phyloP scores from a whole-genome alignment of 2,797 vertebrate genomes.

The Bucorvus abyssinicus region DNA sequence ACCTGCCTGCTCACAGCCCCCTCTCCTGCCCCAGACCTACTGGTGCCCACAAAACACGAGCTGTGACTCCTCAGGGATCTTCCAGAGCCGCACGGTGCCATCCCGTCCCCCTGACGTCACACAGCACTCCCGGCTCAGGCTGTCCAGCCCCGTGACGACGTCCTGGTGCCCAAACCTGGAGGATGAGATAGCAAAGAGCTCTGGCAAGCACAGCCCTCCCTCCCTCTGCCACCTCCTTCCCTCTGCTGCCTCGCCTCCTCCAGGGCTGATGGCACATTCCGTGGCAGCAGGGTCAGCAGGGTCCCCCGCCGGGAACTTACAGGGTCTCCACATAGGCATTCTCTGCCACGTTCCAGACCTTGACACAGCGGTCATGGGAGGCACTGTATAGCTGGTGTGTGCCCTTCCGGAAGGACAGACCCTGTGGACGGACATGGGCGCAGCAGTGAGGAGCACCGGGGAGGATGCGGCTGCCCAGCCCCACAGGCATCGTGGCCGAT shows the following conservation, averaged over 20 bases:
- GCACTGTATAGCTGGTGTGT: slow-evolving; percentile 92
- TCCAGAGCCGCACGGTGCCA: slow-evolving; percentile 91
- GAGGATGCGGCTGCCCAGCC: not conserved
- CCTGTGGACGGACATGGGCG: slow-evolving; percentile 58
- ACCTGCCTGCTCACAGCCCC: fast-evolving
- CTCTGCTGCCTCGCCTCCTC: not conserved
- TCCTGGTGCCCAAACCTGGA: slow-evolving; percentile 96
- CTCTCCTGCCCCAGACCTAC: slow-evolving; percentile 74
- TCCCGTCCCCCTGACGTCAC: slow-evolving; percentile 93
- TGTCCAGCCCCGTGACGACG: slow-evolving; percentile 87
- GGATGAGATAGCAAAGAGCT: not conserved
- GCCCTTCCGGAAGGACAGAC: slow-evolving; percentile 91
- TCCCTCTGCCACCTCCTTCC: not conserved
- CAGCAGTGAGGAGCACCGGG: fast-evolving
- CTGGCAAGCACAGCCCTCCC: fast-evolving
- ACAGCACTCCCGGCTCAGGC: slow-evolving; percentile 91
- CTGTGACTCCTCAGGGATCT: slow-evolving; percentile 95
- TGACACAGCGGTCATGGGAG: slow-evolving; percentile 91
- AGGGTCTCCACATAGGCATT: slow-evolving; percentile 95
- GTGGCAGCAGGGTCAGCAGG: not conserved
- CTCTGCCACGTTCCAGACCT: slow-evolving; percentile 96
- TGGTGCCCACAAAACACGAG: slow-evolving; percentile 93
- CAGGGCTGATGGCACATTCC: fast-evolving
- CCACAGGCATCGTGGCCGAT: fast-evolving
- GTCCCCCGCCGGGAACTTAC: slow-evolving; percentile 73